These are phyloP conservation scores for Mesoclemmys tuberculata DNA, from an alignment of 2,113 vertebrate species.

Conservation along the genomic window DNA sequence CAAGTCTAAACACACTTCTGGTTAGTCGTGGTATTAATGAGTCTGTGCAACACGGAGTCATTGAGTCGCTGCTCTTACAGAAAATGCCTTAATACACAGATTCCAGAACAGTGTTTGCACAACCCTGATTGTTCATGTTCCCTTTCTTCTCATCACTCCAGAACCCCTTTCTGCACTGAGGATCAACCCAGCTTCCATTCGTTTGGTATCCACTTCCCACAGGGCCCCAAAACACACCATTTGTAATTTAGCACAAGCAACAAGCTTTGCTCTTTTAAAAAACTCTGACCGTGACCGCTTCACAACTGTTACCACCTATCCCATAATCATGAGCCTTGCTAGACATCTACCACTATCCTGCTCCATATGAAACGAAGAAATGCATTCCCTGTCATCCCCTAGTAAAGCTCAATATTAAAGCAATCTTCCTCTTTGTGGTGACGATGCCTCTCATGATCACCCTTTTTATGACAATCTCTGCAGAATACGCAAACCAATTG, in stretches of 20 bases:
- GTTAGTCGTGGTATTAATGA: neutral
- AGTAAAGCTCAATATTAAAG: neutral
- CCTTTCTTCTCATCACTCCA: neutral
- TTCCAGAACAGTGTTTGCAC: neutral
- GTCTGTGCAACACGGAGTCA: neutral
- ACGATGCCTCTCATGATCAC: neutral
- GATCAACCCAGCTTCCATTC: neutral
- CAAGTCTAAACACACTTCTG: neutral
- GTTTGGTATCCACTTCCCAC: rapidly evolving
- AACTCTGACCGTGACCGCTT: neutral
- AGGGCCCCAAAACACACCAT: neutral
- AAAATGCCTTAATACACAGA: neutral
- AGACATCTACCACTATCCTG: neutral
- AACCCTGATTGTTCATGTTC: neutral
- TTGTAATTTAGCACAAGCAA: neutral
- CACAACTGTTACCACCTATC: neutral
- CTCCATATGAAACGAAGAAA: neutral
- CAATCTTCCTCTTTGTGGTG: neutral
- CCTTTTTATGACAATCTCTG: neutral
- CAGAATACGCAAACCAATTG: neutral
- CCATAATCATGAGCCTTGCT: too few species aligned
- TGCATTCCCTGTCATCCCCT: rapidly evolving
- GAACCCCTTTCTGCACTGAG: neutral
- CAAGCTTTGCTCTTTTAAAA: neutral
- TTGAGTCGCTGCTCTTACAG: neutral